Evolutionary conservation across 2,113 vertebrate genomes (phyloP).

Genomic region (Ophiodon elongatus): DNA sequence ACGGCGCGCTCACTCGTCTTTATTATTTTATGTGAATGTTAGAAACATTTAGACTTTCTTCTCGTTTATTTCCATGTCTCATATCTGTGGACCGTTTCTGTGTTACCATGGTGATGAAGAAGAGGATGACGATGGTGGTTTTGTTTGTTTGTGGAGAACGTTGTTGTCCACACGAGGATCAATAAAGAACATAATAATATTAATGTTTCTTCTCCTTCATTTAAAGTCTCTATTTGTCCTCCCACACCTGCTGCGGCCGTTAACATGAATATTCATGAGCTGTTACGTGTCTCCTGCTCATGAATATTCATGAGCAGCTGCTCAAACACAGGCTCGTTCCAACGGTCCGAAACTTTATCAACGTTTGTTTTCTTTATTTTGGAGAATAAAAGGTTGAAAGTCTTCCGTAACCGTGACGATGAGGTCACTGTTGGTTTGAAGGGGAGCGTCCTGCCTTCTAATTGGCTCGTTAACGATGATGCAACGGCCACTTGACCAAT

Average conservation of each 20-base stretch:
- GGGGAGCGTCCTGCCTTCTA: neutral
- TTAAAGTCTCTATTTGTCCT: no score
- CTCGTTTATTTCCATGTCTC: no score
- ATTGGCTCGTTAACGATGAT: slow-evolving; percentile 26
- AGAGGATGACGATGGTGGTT: neutral
- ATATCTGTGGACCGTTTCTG: no score
- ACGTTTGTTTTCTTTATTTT: neutral
- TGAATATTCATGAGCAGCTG: slow-evolving; percentile 18
- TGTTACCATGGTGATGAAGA: neutral
- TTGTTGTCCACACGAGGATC: neutral
- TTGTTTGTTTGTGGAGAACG: no score
- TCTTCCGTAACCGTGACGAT: neutral
- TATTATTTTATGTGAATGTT: no score
- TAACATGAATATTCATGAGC: slow-evolving; percentile 43
- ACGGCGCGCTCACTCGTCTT: no score
- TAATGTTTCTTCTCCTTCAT: neutral
- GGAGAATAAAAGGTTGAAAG: neutral
- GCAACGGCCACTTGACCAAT: neutral
- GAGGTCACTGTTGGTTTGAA: neutral
- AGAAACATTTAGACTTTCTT: no score
- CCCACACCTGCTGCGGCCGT: slow-evolving; percentile 6
- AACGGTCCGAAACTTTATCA: no score
- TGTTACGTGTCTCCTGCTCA: no score
- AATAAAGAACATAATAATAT: neutral
- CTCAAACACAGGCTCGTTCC: no score